Base-by-base conservation (phyloP, 2,797 vertebrate species). In the Decapterus maruadsi region DNA sequence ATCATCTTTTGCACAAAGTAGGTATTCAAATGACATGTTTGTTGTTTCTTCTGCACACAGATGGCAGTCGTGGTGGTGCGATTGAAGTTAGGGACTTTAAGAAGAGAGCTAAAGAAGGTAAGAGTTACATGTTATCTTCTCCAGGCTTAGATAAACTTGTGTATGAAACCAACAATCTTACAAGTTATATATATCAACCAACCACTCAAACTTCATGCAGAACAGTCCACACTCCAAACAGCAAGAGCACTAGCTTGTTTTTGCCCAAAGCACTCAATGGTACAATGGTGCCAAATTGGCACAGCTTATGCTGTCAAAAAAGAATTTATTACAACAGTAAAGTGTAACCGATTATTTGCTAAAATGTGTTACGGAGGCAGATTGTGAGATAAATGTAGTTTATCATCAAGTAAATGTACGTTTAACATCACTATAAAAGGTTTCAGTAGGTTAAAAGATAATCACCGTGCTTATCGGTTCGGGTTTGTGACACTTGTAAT, bases 101-200 rank as follows among this genome's bases (percentile, higher is more conserved):
- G 95, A 96, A 95, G 91, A 97, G 96, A 95, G 98, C 98, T 90
- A 95, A 96, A 87, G 97, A 99, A 97, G 98, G 98, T 99, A 95
- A 95, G 87, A 63, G 76, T 79, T 63, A 80, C 81, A 81, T 56
- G 56, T 75, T 73, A 72, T 82, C 58, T 63, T 71, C 68, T 78
- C 70, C n/a, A 61, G 48, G 61, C 53, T 54, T 75, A 62, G 60
- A 76, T 76, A 85, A 82, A 61, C 68, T 72, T 81, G 67, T 81
- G 81, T 65, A 65, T 72, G 86, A 88, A 88, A 88, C 88, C 58
- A 75, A 86, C 85, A 87, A 89, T 93, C 83, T 80, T 80, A 84
- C 75, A 83, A 80, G 82, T 89, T 90, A 92, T 85, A 87, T 68
- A 86, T 54, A 66, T 88, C 80, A 78, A 75, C 59, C 43, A 71